phyloP scores from a whole-genome alignment of 2,888 invertebrate genomes.

The Ormyrus labotus region DNA sequence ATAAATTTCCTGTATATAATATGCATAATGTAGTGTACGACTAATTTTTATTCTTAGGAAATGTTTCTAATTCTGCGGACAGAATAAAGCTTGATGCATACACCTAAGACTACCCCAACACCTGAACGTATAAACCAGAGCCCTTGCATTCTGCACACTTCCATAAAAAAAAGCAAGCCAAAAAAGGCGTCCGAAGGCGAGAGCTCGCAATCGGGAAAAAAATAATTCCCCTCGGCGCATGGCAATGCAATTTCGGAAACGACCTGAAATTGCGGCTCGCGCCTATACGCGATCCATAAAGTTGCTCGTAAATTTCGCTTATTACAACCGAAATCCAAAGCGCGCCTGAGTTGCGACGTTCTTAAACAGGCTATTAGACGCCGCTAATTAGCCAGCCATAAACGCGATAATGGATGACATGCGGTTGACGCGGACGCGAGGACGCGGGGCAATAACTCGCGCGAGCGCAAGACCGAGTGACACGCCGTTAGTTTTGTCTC shows the following conservation, averaged over 20 bases:
- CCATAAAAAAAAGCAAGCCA: no score
- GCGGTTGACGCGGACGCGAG: slow-evolving; percentile 66
- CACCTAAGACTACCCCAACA: no score
- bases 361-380: slow-evolving; percentile 58
- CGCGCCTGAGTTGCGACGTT: slow-evolving; percentile 40
- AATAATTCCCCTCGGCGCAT: background rate
- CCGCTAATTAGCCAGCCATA: slow-evolving; percentile 74
- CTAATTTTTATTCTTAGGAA: no score
- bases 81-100: no score
- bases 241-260: slow-evolving; percentile 33
- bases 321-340: slow-evolving; percentile 49
- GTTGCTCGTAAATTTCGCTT: slow-evolving; percentile 52
- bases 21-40: no score
- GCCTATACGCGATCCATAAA: slow-evolving; percentile 34
- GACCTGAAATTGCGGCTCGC: slow-evolving; percentile 17
- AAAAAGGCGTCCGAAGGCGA: no score
- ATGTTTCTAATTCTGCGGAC: no score
- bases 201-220: background rate
- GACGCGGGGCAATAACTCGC: slow-evolving; percentile 38
- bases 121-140: no score
- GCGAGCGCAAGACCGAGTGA: slow-evolving; percentile 63
- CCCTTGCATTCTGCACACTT: no score
- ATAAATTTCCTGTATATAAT: no score
- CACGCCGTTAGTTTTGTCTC: slow-evolving; percentile 74
- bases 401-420: slow-evolving; percentile 72